phyloP scores from a whole-genome alignment of 2,113 vertebrate genomes.

The Sinocyclocheilus anshuiensis region DNA sequence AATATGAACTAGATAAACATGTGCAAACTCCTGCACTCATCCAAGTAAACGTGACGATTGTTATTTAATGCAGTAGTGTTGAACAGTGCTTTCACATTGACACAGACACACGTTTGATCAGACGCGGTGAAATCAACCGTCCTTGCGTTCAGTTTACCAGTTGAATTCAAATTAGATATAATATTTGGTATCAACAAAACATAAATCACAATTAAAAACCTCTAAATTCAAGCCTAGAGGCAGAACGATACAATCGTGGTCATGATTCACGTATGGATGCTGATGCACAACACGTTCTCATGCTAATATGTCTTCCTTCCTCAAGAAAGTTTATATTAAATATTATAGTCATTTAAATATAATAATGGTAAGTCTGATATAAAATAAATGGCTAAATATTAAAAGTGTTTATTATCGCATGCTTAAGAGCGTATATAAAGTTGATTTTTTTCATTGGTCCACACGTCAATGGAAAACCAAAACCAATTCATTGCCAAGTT shows the following conservation, averaged over 20 bases:
- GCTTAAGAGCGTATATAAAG: background rate
- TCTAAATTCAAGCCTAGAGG: constrained; percentile 3
- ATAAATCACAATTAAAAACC: constrained; percentile 4
- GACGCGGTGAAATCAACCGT: background rate
- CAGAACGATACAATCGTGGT: constrained; percentile 27
- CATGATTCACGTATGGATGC: background rate
- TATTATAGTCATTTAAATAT: constrained; percentile 17
- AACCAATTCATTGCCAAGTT: background rate
- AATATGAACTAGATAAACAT: constrained; percentile 23
- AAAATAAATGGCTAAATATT: constrained; percentile 18
- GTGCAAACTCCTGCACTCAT: constrained; percentile 22
- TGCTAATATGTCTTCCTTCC: constrained; percentile 21
- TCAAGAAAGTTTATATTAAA: background rate
- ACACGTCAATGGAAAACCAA: background rate
- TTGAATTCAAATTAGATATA: constrained; percentile 6
- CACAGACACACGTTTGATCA: background rate
- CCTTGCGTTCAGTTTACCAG: background rate
- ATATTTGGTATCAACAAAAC: constrained; percentile 46
- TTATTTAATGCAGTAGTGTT: background rate
- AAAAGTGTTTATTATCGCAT: constrained; percentile 35
- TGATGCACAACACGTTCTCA: background rate
- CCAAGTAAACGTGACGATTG: background rate
- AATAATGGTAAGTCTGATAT: background rate
- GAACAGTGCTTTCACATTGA: background rate
- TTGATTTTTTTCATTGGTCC: background rate